A percentile compares a stretch with the other conserved stretches of the same genome.
These are phyloP conservation scores for Bettongia penicillata DNA, from an alignment of 2,113 vertebrate genomes.

Conservation along the genomic window DNA sequence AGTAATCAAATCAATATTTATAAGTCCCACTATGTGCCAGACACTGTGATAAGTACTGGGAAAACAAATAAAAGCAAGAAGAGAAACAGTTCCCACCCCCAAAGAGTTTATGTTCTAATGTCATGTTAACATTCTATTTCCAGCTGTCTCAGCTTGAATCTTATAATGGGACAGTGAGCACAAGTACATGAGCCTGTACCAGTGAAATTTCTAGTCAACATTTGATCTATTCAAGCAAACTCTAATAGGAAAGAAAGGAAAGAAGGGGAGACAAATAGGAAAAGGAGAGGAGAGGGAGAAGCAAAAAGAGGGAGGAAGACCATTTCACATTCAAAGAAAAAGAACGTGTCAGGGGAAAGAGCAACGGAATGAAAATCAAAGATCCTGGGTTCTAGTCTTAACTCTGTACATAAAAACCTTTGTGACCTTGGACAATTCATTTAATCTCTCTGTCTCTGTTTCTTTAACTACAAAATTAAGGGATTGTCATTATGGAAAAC, in stretches of 20 bases:
- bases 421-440: neutral
- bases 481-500: neutral
- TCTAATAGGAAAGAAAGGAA: neutral
- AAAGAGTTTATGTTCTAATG: neutral
- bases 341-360: neutral
- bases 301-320: neutral
- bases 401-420: neutral
- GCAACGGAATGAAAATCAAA: neutral
- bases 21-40: neutral
- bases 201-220: neutral
- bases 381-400: neutral
- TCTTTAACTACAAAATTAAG: neutral
- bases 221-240: slow-evolving; percentile 41
- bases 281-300: neutral
- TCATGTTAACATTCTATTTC: neutral
- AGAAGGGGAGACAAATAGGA: neutral
- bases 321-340: neutral
- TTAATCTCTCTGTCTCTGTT: neutral
- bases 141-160: neutral
- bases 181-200: neutral
- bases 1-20: neutral
- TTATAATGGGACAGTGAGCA: neutral
- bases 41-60: neutral
- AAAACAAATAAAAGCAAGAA: neutral
- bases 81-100: neutral